Conservation (phyloP, 2,797 vertebrate genomes). For the Pempheris klunzingeri region DNA sequence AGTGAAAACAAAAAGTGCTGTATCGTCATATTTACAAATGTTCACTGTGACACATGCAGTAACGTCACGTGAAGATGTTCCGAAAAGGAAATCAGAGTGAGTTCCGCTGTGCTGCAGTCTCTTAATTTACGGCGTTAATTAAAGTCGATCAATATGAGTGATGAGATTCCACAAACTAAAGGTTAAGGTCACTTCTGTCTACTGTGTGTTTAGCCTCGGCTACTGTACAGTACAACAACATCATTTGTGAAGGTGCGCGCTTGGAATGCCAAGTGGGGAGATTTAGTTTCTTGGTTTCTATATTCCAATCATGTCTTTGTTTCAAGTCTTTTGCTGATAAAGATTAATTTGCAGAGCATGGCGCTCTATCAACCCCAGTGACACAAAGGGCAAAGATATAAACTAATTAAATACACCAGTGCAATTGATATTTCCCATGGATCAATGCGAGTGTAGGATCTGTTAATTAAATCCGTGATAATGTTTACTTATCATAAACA, state of each 20-base stretch:
- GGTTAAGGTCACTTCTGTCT: constrained; percentile 42
- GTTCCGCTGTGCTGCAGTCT: constrained; percentile 10
- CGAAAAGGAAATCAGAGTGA: neutral
- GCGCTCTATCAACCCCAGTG: constrained; percentile 78
- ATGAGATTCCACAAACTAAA: constrained; percentile 26
- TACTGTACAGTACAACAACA: constrained; percentile 51
- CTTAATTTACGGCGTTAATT: constrained; percentile 44
- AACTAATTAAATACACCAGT: constrained; percentile 84
- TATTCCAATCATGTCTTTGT: constrained; percentile 75
- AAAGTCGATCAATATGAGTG: constrained; percentile 28
- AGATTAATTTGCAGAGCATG: constrained; percentile 83
- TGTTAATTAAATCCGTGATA: constrained; percentile 85
- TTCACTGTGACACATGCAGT: neutral
- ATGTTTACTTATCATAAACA: constrained; percentile 87
- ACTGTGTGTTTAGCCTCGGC: constrained; percentile 11
- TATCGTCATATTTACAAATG: neutral
- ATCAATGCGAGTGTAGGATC: constrained; percentile 81
- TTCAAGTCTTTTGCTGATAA: constrained; percentile 82
- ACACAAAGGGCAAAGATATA: constrained; percentile 82
- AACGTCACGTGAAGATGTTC: too few species aligned
- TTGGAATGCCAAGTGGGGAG: constrained; percentile 45
- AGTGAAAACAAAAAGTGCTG: neutral
- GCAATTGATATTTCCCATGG: constrained; percentile 81
- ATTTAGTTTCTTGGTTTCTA: constrained; percentile 49
- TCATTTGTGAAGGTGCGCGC: constrained; percentile 23